phyloP scores from a whole-genome alignment of 2,113 vertebrate species.

The Saguinus imperator region DNA sequence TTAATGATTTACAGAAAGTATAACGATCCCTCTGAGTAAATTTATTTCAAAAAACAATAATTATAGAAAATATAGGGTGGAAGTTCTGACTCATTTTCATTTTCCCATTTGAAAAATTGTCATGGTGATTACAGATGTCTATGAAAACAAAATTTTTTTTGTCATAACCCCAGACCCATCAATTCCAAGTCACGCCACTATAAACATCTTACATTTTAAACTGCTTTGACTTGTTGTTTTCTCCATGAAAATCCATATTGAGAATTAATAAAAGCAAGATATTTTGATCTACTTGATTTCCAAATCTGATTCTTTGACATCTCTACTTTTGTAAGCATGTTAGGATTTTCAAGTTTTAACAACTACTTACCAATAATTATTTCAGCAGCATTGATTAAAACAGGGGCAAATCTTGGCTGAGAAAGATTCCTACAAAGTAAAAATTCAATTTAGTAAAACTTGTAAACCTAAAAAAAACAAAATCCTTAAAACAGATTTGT shows the following conservation, averaged over 20 bases:
- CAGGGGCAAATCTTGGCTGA: slow-evolving; percentile 91
- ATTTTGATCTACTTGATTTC: background rate
- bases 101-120: slow-evolving; percentile 21
- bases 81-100: background rate
- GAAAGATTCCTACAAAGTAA: slow-evolving; percentile 89
- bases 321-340: background rate
- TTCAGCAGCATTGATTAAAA: slow-evolving; percentile 90
- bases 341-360: background rate
- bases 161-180: background rate
- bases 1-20: background rate
- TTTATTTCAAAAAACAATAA: slow-evolving; percentile 28
- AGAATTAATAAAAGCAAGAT: background rate
- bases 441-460: slow-evolving; percentile 52
- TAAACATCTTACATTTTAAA: slow-evolving; percentile 14
- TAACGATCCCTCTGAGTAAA: background rate
- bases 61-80: background rate
- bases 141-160: background rate
- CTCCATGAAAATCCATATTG: background rate
- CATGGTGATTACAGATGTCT: background rate
- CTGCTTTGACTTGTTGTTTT: background rate
- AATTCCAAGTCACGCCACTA: background rate
- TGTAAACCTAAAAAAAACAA: background rate
- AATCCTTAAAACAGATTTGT: slow-evolving; percentile 15
- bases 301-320: background rate
- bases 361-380: slow-evolving; percentile 91